A percentile compares a stretch with the other conserved stretches of the same genome.
Evolutionary conservation across 2,888 invertebrate genomes (phyloP).

Genomic region (Baronia brevicornis): DNA sequence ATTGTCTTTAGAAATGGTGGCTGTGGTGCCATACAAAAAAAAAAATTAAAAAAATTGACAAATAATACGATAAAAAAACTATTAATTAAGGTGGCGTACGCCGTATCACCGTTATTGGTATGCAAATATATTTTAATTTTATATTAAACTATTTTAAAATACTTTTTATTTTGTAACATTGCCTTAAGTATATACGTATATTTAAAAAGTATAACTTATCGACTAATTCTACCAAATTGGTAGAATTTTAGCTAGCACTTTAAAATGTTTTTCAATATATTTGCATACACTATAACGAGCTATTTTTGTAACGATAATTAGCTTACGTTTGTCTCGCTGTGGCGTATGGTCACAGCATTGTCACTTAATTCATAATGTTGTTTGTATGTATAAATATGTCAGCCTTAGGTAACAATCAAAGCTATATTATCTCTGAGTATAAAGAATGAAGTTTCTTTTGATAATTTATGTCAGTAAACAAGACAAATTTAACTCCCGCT

Average conservation of each 20-base stretch:
- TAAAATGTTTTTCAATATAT: conserved; percentile 20
- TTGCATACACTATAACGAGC: conserved; percentile 34
- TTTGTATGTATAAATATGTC: conserved; percentile 47
- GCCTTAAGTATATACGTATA: background rate
- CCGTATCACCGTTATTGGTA: conserved; percentile 28
- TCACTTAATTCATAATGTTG: conserved; percentile 59
- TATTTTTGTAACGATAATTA: conserved; percentile 55
- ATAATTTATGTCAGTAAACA: too few relatives aligned
- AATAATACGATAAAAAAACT: conserved; percentile 69
- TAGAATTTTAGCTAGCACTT: conserved; percentile 9
- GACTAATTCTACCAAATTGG: conserved; percentile 12
- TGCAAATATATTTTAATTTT: conserved; percentile 26
- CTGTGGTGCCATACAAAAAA: conserved; percentile 68
- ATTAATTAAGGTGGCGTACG: conserved; percentile 62
- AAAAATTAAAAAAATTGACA: conserved; percentile 64
- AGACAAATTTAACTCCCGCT: too few relatives aligned
- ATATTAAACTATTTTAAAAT: conserved; percentile 10
- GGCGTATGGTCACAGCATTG: conserved; percentile 43
- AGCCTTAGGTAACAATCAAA: conserved; percentile 23
- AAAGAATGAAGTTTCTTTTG: too few relatives aligned
- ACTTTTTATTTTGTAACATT: background rate
- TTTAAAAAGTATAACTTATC: too few relatives aligned
- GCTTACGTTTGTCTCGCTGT: conserved; percentile 53
- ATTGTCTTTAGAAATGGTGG: conserved; percentile 52
- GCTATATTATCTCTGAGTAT: background rate